These are phyloP conservation scores for Cheumatopsyche charites DNA, from an alignment of 1,140 invertebrate species.

Conservation along the genomic window DNA sequence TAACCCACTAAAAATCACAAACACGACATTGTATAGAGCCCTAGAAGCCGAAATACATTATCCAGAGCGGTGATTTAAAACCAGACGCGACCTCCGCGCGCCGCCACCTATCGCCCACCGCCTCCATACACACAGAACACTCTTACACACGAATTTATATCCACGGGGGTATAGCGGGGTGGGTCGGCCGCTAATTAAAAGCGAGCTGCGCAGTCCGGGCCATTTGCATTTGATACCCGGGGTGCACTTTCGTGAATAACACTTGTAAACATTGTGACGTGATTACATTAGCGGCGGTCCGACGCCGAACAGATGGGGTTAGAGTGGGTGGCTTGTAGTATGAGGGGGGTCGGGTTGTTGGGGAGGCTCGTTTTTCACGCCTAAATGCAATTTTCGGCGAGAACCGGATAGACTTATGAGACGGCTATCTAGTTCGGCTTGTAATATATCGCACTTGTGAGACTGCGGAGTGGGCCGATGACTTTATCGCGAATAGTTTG, in stretches of 20 bases:
- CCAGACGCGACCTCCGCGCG: not conserved
- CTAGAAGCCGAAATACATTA: not conserved
- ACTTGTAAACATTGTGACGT: slow-evolving; percentile 46
- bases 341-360: not conserved
- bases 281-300: slow-evolving; percentile 41
- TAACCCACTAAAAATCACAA: not conserved
- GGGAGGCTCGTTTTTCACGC: slow-evolving; percentile 9
- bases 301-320: not conserved
- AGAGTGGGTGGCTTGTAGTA: not conserved
- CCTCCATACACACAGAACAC: too few species aligned
- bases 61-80: not conserved
- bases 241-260: slow-evolving; percentile 43
- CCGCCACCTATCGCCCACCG: too few species aligned
- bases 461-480: too few species aligned
- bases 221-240: slow-evolving; percentile 45
- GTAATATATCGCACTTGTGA: too few species aligned
- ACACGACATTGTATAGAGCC: not conserved
- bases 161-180: not conserved
- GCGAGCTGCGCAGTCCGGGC: slow-evolving; percentile 29
- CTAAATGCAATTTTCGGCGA: slow-evolving; percentile 15
- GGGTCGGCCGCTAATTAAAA: slow-evolving; percentile 43
- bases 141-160: not conserved
- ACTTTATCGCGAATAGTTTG: too few species aligned
- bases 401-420: slow-evolving; percentile 3
- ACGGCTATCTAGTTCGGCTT: not conserved